A percentile compares a stretch with the other conserved stretches of the same genome.
Conservation (phyloP, 1,140 invertebrate species). For the Pteromalus puparum region DNA sequence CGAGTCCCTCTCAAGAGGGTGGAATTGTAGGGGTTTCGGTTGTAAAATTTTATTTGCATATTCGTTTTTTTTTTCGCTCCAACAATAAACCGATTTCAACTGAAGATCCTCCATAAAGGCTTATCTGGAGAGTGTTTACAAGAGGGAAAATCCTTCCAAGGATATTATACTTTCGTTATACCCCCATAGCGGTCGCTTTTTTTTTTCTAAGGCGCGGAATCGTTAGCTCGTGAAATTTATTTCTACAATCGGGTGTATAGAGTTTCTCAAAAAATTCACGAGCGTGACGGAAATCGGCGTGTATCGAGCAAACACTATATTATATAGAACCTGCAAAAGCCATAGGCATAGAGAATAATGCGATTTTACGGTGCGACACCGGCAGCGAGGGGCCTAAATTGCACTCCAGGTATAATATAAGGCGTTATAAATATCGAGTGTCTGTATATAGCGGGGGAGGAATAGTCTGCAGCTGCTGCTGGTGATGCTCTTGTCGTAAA, state of each 20-base stretch:
- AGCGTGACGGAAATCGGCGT: too few species aligned
- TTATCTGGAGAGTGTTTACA: not conserved
- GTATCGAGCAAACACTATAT: too few species aligned
- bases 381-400: not conserved
- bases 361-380: conserved; percentile 28
- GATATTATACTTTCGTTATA: too few species aligned
- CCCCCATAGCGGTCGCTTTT: not conserved
- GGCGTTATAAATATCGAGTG: not conserved
- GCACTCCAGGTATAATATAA: not conserved
- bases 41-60: too few species aligned
- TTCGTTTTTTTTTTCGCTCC: not conserved
- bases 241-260: too few species aligned
- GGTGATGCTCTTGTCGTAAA: not conserved
- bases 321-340: not conserved
- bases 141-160: conserved; percentile 18
- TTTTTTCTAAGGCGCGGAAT: not conserved
- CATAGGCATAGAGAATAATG: not conserved
- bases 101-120: too few species aligned
- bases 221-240: too few species aligned
- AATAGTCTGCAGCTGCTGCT: not conserved
- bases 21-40: too few species aligned
- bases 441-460: not conserved
- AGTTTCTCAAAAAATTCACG: too few species aligned
- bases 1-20: too few species aligned
- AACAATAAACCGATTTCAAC: conserved; percentile 8